Conservation (phyloP, 2,113 vertebrate species). For the Psammodynastes pulverulentus region DNA sequence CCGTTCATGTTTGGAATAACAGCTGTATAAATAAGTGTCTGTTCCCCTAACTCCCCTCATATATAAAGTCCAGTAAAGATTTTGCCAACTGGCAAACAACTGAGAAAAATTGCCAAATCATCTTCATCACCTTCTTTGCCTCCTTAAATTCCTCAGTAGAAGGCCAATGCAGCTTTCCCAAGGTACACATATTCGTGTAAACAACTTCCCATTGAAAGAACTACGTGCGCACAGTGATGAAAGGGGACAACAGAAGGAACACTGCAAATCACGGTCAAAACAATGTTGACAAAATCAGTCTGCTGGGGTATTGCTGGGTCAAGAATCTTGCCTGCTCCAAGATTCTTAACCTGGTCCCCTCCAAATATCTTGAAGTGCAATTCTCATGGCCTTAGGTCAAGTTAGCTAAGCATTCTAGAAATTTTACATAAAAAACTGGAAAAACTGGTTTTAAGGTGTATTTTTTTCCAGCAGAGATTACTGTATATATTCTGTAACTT, state of each 20-base stretch:
- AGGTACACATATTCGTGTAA: neutral
- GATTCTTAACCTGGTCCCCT: neutral
- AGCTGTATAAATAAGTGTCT: neutral
- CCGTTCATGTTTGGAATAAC: neutral
- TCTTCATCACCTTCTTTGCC: neutral
- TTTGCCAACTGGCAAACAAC: neutral
- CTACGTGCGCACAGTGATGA: neutral
- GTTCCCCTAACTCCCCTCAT: neutral
- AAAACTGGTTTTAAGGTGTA: neutral
- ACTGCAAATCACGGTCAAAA: neutral
- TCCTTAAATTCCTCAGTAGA: neutral
- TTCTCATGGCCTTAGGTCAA: neutral
- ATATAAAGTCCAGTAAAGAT: neutral
- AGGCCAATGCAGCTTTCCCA: constrained; percentile 6
- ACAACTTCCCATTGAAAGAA: neutral
- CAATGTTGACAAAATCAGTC: neutral
- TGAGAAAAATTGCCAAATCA: neutral
- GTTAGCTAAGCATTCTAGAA: neutral
- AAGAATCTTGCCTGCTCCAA: neutral
- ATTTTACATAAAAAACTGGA: neutral
- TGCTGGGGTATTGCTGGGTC: neutral
- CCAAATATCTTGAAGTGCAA: neutral
- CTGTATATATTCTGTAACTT: neutral
- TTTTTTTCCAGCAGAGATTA: neutral
- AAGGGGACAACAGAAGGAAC: neutral